Conservation (phyloP, 2,888 invertebrate species). For the Lampropteryx suffumata region DNA sequence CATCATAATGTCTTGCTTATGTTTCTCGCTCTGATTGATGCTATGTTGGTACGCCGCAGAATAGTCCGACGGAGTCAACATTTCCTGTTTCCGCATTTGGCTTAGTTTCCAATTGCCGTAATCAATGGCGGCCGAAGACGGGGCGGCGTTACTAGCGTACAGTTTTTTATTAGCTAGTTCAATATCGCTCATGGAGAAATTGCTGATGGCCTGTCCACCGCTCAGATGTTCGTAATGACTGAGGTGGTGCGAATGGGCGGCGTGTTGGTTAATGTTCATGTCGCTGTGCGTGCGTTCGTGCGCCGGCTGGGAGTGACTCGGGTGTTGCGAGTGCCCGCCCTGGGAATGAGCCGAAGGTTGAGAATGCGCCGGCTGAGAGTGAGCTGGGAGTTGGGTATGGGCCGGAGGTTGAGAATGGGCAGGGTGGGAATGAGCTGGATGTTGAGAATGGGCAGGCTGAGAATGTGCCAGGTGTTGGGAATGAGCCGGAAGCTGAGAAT, state of each 20-base stretch:
- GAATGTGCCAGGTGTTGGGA: too few relatives aligned
- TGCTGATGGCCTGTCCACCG: conserved; percentile 55
- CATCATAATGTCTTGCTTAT: conserved; percentile 54
- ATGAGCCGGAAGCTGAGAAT: too few relatives aligned
- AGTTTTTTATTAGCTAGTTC: conserved; percentile 74
- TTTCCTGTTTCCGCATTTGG: conserved; percentile 64
- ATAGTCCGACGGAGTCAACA: conserved; percentile 64
- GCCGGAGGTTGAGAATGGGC: too few relatives aligned
- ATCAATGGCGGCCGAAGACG: conserved; percentile 59
- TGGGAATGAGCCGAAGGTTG: too few relatives aligned
- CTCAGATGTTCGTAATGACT: conserved; percentile 62
- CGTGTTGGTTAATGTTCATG: conserved; percentile 33
- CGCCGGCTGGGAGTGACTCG: background rate
- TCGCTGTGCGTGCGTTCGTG: conserved; percentile 16
- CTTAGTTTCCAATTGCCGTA: conserved; percentile 75
- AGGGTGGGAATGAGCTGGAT: too few relatives aligned
- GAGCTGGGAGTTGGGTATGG: too few relatives aligned
- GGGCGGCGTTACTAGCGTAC: conserved; percentile 56
- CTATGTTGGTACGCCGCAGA: conserved; percentile 53
- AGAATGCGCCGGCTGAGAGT: background rate
- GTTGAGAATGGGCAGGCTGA: too few relatives aligned
- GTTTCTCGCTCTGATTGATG: conserved; percentile 57
- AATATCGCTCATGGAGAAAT: conserved; percentile 72
- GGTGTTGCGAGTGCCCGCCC: too few relatives aligned
- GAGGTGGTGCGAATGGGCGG: conserved; percentile 68